A percentile compares a stretch with the other conserved stretches of the same genome.
These are phyloP conservation scores for Emydura subglobosa DNA, from an alignment of 2,113 vertebrate genomes.

Conservation along the genomic window DNA sequence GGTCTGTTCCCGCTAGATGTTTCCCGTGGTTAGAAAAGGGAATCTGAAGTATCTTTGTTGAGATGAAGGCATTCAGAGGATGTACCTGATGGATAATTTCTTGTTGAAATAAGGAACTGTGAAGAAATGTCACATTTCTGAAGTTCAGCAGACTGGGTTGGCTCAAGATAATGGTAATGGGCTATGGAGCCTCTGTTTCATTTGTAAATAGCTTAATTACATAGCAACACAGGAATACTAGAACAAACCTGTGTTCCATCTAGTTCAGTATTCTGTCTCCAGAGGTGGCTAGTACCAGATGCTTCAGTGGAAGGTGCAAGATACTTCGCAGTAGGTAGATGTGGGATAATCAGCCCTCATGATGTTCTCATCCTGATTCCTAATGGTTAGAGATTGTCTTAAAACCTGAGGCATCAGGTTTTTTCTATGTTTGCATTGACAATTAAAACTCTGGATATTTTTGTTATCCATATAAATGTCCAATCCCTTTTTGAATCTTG, in stretches of 20 bases:
- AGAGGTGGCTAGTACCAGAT: not conserved
- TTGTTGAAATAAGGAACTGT: conserved; percentile 56
- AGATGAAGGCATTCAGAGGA: conserved; percentile 11
- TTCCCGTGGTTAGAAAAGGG: not conserved
- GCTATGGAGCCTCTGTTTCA: not conserved
- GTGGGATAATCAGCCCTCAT: not conserved
- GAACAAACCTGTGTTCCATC: not conserved
- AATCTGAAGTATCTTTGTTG: conserved; percentile 35
- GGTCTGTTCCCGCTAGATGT: not conserved
- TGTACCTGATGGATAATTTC: conserved; percentile 39
- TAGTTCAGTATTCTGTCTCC: not conserved
- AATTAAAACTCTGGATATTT: not conserved
- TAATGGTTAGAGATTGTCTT: not conserved
- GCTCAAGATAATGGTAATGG: not conserved
- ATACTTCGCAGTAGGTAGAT: not conserved
- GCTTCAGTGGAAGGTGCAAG: not conserved
- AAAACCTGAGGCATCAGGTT: not conserved
- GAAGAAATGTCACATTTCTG: not conserved
- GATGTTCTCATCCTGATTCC: not conserved
- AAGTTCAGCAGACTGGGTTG: not conserved
- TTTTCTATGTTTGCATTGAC: not conserved
- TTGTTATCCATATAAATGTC: not conserved
- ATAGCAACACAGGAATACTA: not conserved
- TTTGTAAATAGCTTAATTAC: not conserved
- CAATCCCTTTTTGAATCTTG: not conserved